phyloP scores from a whole-genome alignment of 2,797 vertebrate species.

The Holocentrus rufus region DNA sequence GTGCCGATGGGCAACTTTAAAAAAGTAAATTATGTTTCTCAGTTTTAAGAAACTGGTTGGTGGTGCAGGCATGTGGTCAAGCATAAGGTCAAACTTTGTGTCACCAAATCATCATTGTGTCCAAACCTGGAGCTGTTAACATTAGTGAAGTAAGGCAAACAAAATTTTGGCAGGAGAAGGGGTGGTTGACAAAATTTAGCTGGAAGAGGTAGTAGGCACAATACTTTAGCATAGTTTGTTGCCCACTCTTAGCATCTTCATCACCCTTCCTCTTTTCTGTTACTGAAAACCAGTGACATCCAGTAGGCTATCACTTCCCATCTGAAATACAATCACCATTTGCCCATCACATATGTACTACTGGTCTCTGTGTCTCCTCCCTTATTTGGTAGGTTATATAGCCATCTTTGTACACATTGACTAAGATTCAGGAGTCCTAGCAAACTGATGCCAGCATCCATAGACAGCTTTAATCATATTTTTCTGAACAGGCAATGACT shows the following conservation, averaged over 20 bases:
- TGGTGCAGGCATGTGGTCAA: background rate
- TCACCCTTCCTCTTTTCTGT: background rate
- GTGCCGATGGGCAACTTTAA: background rate
- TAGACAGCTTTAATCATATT: background rate
- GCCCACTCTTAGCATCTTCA: no score
- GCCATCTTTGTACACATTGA: background rate
- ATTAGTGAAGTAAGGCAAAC: background rate
- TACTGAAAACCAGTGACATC: background rate
- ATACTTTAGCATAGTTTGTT: no score
- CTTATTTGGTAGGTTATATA: background rate
- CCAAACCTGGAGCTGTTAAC: background rate
- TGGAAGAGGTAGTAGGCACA: no score
- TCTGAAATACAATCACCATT: background rate
- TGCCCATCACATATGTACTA: background rate
- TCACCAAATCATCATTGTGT: background rate
- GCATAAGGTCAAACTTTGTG: background rate
- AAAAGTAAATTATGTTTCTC: background rate
- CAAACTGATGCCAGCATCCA: background rate
- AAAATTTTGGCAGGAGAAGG: background rate
- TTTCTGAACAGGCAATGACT: background rate
- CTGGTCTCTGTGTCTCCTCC: background rate
- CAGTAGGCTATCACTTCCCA: background rate
- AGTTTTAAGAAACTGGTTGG: background rate
- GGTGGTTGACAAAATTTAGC: no score
- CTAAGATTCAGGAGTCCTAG: background rate